phyloP scores from a whole-genome alignment of 2,113 vertebrate species.

The Colossoma macropomum region DNA sequence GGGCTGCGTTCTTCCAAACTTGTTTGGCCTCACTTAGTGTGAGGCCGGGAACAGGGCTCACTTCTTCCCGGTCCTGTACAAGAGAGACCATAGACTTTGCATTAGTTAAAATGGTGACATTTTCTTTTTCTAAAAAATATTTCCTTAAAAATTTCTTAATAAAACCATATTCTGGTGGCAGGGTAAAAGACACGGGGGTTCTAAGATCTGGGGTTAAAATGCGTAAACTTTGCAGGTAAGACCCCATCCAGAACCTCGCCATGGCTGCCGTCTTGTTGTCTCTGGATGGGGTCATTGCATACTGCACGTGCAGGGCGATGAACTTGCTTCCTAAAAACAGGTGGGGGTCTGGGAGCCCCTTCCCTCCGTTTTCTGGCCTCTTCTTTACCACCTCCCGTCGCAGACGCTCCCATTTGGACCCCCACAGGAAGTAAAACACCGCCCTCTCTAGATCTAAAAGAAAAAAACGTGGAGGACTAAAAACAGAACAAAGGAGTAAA shows the following conservation, averaged over 20 bases:
- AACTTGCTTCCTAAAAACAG: constrained; percentile 15
- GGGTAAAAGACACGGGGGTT: constrained; percentile 24
- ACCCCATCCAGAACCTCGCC: constrained; percentile 13
- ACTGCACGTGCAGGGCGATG: background rate
- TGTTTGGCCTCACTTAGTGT: too few species aligned
- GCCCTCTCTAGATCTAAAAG: background rate
- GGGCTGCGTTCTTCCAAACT: background rate
- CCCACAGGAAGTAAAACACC: constrained; percentile 38
- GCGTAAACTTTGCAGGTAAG: background rate
- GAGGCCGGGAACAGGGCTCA: too few species aligned
- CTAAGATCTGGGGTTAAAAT: background rate
- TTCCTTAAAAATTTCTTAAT: constrained; percentile 7
- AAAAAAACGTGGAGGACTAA: constrained; percentile 15
- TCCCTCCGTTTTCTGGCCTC: background rate
- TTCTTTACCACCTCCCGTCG: background rate
- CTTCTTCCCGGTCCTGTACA: background rate
- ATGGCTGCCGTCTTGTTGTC: background rate
- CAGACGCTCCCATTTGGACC: constrained; percentile 16
- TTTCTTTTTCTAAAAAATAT: background rate
- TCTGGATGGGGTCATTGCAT: constrained; percentile 12
- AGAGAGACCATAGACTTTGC: too few species aligned
- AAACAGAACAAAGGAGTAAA: constrained; percentile 30
- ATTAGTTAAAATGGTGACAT: too few species aligned
- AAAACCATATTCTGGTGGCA: background rate
- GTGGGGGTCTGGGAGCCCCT: constrained; percentile 33